Base-by-base conservation (phyloP, 2,113 vertebrate genomes). In the Oryzias woworae region DNA sequence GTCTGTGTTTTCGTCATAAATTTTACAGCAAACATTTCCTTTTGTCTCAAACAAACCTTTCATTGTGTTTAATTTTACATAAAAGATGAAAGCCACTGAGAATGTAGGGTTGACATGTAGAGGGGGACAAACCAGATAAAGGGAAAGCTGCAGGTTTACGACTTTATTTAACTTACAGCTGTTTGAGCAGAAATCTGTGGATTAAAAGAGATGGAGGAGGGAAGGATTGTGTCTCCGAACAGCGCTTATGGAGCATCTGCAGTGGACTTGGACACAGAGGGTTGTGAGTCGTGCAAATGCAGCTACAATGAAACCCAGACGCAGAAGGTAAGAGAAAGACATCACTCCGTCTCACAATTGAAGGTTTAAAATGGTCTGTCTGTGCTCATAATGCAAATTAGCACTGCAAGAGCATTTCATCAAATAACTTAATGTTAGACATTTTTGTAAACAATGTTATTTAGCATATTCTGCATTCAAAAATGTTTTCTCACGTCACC, bases 231-330 rank as follows among this genome's bases (percentile, higher is more conserved):
- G 10, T 62, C 59, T 48, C 64, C 75, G 0, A 83, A 89, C 74
- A 83, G 85, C 20, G 72, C 85, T 0, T 89, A 66, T 5, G 71
- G 80, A 41, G 89, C 86, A 36, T 87, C 81, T 43, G 41, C 15
- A 1, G 36, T 53, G 24, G 61, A 53, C 24, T 31, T 17, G 10
- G 45, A 59, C 60, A 48, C 78, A 23, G 77, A 87, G 62, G 84
- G 87, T 4, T 56, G 71, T 41, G 78, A 66, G 42, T 83, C 52
- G 4, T 73, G 73, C 42, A 69, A 66, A 3, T 23, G 61, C 26
- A 20, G 71, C n/a, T 92, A 92, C 68, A 77, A 92, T 41, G 87
- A 94, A 63, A 80, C 91, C 2, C 79, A 91, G n/a, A 83, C 77
- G 47, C 91, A 93, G 44, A 92, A 93, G 92, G 62, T 73, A 51